Evolutionary conservation across 2,888 invertebrate species (phyloP).

Genomic region (Leucoma salicis): DNA sequence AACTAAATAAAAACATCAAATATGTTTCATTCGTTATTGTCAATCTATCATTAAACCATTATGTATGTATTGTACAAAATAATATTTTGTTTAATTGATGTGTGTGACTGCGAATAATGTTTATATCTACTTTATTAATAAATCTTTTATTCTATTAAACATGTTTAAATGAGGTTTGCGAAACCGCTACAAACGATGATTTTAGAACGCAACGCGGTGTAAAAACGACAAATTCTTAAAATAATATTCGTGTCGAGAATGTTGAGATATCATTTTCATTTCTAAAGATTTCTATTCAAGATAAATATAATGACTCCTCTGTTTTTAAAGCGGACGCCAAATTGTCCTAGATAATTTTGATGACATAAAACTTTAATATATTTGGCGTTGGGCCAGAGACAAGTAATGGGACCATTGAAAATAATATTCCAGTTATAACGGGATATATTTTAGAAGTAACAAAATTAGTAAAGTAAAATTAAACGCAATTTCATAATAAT

Average conservation of each 20-base stretch:
- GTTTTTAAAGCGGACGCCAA: conserved; percentile 72
- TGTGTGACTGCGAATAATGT: conserved; percentile 76
- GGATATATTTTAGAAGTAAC: conserved; percentile 22
- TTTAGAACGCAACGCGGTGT: conserved; percentile 34
- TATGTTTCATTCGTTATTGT: conserved; percentile 52
- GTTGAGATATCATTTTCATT: conserved; percentile 49
- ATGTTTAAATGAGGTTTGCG: conserved; percentile 30
- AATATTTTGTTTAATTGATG: conserved; percentile 75
- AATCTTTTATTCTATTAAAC: conserved; percentile 74
- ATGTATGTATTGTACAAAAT: conserved; percentile 78
- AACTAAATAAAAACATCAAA: conserved; percentile 39
- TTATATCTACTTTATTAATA: conserved; percentile 79
- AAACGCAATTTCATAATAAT: conserved; percentile 40
- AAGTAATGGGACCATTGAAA: conserved; percentile 60
- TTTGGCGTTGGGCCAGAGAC: conserved; percentile 63
- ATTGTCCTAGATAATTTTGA: conserved; percentile 77
- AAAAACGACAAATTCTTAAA: conserved; percentile 42
- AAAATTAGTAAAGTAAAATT: conserved; percentile 11
- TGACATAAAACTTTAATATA: conserved; percentile 66
- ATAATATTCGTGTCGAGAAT: conserved; percentile 46
- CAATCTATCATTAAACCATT: conserved; percentile 63
- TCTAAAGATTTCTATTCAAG: conserved; percentile 57
- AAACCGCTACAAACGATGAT: conserved; percentile 16
- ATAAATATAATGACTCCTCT: conserved; percentile 69
- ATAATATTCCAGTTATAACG: conserved; percentile 43